Conservation (phyloP, 2,888 invertebrate genomes). For the Quadroppia sp. region DNA sequence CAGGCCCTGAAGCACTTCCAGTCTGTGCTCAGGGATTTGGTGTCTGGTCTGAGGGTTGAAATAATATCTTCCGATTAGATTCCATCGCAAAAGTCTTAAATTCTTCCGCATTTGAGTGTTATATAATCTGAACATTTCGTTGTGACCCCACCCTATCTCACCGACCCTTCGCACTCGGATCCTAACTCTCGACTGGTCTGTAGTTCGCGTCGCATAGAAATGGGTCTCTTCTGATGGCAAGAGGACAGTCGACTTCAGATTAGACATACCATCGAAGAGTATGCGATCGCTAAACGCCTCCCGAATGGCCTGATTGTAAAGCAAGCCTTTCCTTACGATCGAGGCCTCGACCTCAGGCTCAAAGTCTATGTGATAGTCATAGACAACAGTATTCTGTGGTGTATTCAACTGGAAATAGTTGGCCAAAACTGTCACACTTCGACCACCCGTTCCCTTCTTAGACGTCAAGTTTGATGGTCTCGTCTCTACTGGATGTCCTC, state of each 20-base stretch:
- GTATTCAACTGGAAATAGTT: conserved; percentile 52
- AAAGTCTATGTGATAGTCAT: conserved; percentile 54
- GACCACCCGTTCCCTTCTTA: neutral
- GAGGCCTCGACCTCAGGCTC: conserved; percentile 25
- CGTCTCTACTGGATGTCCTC: conserved; percentile 44
- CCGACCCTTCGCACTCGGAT: conserved; percentile 49
- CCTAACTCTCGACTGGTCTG: conserved; percentile 13
- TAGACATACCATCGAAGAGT: conserved; percentile 48
- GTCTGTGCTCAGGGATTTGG: conserved; percentile 45
- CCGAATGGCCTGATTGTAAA: conserved; percentile 4
- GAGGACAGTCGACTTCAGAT: conserved; percentile 43
- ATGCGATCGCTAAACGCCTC: conserved; percentile 45
- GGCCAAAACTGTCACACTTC: neutral
- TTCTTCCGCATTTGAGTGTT: conserved; percentile 51
- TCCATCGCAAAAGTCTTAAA: conserved; percentile 49
- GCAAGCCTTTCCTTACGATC: neutral
- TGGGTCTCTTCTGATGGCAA: conserved; percentile 40
- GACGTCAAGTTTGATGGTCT: neutral
- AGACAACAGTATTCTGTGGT: conserved; percentile 48
- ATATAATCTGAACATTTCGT: conserved; percentile 50
- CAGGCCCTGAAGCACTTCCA: conserved; percentile 53
- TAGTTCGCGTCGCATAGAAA: neutral
- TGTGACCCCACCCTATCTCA: conserved; percentile 49
- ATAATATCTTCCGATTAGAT: conserved; percentile 51
- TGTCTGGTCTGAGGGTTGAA: conserved; percentile 49